phyloP scores from a whole-genome alignment of 2,113 vertebrate species.

The Siphamia tubifer region DNA sequence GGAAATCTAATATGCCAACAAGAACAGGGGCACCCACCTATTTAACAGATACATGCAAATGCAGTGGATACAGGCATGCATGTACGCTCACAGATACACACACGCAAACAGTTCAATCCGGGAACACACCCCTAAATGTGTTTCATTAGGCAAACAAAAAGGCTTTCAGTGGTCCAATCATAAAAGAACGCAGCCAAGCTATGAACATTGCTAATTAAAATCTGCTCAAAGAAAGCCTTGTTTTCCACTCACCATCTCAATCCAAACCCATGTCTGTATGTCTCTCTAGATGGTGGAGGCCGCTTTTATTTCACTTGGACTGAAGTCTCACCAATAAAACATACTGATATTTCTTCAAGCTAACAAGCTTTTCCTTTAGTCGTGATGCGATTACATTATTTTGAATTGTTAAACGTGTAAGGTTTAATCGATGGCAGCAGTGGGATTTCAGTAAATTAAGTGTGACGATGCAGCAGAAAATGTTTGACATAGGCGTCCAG shows the following conservation, averaged over 20 bases:
- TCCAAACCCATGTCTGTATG: slow-evolving; percentile 69
- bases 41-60: slow-evolving; percentile 44
- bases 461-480: too few relatives aligned
- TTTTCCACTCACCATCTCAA: slow-evolving; percentile 67
- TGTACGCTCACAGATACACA: neutral
- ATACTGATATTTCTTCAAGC: slow-evolving; percentile 53
- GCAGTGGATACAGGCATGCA: neutral
- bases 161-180: slow-evolving; percentile 73
- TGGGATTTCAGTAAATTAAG: slow-evolving; percentile 9
- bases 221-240: slow-evolving; percentile 75
- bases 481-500: too few relatives aligned
- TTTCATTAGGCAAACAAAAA: slow-evolving; percentile 78
- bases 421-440: slow-evolving; percentile 12
- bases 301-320: slow-evolving; percentile 67
- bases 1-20: slow-evolving; percentile 30
- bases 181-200: slow-evolving; percentile 73
- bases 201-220: slow-evolving; percentile 78
- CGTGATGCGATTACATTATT: slow-evolving; percentile 32
- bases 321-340: slow-evolving; percentile 48
- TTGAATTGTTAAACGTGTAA: slow-evolving; percentile 10
- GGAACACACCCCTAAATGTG: slow-evolving; percentile 59
- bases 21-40: slow-evolving; percentile 25
- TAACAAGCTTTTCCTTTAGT: slow-evolving; percentile 40
- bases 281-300: slow-evolving; percentile 42
- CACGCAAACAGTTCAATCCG: slow-evolving; percentile 48